Evolutionary conservation across 1,140 invertebrate species (phyloP).

Genomic region (Penaeus japonicus): DNA sequence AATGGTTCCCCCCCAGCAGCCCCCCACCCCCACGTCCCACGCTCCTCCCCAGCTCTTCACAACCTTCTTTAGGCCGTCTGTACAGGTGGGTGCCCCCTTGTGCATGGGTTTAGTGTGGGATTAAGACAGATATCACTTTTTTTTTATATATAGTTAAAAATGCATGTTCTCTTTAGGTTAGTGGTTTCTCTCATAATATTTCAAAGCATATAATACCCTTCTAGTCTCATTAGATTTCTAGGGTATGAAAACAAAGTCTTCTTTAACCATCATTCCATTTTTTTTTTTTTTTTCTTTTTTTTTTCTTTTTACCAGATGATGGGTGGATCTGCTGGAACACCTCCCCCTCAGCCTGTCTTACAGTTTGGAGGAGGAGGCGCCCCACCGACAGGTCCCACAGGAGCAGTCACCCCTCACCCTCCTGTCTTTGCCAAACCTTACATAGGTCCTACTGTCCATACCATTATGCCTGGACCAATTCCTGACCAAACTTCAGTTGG

Average conservation of each 20-base stretch:
- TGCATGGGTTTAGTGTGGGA: slow-evolving; percentile 34
- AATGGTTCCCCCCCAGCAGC: slow-evolving; percentile 52
- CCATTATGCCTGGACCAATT: slow-evolving; percentile 34
- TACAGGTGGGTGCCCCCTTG: slow-evolving; percentile 42
- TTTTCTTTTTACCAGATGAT: slow-evolving; percentile 31
- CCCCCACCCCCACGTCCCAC: slow-evolving; percentile 54
- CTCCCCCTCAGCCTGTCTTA: slow-evolving; percentile 40
- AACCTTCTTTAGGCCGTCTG: slow-evolving; percentile 55
- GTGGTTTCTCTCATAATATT: too few relatives aligned
- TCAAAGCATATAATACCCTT: too few relatives aligned
- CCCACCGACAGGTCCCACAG: slow-evolving; percentile 47
- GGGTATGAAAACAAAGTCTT: too few relatives aligned
- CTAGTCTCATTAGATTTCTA: too few relatives aligned
- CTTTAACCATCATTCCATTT: background rate
- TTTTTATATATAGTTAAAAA: background rate
- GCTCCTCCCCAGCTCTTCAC: slow-evolving; percentile 57
- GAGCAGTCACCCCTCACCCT: slow-evolving; percentile 43
- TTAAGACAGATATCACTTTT: background rate
- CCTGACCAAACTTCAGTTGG: slow-evolving; percentile 29
- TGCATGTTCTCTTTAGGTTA: too few relatives aligned
- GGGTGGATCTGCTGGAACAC: slow-evolving; percentile 47
- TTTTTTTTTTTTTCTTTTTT: background rate
- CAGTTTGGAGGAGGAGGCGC: slow-evolving; percentile 36
- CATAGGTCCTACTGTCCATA: slow-evolving; percentile 44
- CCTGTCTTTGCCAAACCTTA: slow-evolving; percentile 53